phyloP scores from a whole-genome alignment of 2,113 vertebrate species.

The Hipposideros armiger region DNA sequence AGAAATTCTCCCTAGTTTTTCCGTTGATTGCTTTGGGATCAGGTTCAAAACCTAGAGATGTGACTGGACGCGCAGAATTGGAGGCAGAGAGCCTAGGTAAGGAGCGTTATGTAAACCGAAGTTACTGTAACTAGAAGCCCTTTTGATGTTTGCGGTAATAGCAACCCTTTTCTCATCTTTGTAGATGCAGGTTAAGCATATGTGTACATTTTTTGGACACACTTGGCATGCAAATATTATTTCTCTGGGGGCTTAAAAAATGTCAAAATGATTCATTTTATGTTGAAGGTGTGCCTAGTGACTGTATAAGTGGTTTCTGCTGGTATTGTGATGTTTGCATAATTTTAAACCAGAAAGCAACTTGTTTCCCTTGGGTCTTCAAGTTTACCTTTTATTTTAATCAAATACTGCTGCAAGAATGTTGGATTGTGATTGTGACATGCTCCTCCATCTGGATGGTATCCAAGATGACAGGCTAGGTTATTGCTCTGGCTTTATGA shows the following conservation, averaged over 20 bases:
- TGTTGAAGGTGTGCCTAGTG: constrained; percentile 75
- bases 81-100: neutral
- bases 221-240: constrained; percentile 74
- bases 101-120: constrained; percentile 45
- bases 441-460: neutral
- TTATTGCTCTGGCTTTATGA: constrained; percentile 23
- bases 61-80: constrained; percentile 38
- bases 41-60: neutral
- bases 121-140: constrained; percentile 75
- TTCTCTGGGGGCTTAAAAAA: constrained; percentile 81
- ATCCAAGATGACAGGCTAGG: constrained; percentile 9
- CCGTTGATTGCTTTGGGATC: constrained; percentile 52
- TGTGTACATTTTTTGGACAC: constrained; percentile 75
- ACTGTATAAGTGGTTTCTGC: constrained; percentile 68
- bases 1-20: constrained; percentile 63
- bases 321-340: constrained; percentile 76
- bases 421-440: constrained; percentile 25
- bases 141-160: constrained; percentile 80
- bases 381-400: constrained; percentile 58
- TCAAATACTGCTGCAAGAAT: constrained; percentile 28
- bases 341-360: constrained; percentile 65
- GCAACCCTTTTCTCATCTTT: constrained; percentile 71
- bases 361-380: constrained; percentile 45
- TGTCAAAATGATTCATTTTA: constrained; percentile 77
- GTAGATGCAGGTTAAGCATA: constrained; percentile 72